Conservation (phyloP, 2,797 vertebrate genomes). For the Pangasius krempfi region DNA sequence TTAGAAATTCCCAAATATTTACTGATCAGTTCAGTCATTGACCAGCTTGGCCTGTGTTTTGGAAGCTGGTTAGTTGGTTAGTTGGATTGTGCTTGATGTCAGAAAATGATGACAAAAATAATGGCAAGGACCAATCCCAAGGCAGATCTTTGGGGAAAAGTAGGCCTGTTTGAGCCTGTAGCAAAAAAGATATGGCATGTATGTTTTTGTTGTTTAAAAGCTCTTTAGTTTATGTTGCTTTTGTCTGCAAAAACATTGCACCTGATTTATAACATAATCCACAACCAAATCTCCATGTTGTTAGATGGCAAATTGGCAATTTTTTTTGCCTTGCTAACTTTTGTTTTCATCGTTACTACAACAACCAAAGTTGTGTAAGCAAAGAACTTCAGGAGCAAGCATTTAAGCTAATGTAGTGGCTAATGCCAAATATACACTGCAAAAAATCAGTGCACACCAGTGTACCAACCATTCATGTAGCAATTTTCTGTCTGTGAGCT, state of each 20-base stretch:
- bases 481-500: neutral
- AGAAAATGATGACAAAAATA: conserved; percentile 6
- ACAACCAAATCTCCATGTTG: neutral
- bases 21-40: neutral
- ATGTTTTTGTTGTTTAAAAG: neutral
- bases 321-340: neutral
- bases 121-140: neutral
- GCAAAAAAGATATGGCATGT: neutral
- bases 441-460: neutral
- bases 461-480: neutral
- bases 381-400: neutral
- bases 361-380: neutral
- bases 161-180: neutral
- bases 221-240: neutral
- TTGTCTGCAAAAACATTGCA: neutral
- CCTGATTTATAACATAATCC: neutral
- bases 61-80: neutral
- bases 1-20: neutral
- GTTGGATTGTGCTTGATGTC: neutral
- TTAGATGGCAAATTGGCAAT: neutral
- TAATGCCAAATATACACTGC: no score
- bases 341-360: neutral
- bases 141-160: neutral
- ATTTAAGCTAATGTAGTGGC: neutral
- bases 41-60: neutral